Percentiles rank a stretch among this genome's conserved stretches.
These are phyloP conservation scores for Siderastrea siderea DNA, from an alignment of 92 coral and sea anemone species.

Conservation along the genomic window DNA sequence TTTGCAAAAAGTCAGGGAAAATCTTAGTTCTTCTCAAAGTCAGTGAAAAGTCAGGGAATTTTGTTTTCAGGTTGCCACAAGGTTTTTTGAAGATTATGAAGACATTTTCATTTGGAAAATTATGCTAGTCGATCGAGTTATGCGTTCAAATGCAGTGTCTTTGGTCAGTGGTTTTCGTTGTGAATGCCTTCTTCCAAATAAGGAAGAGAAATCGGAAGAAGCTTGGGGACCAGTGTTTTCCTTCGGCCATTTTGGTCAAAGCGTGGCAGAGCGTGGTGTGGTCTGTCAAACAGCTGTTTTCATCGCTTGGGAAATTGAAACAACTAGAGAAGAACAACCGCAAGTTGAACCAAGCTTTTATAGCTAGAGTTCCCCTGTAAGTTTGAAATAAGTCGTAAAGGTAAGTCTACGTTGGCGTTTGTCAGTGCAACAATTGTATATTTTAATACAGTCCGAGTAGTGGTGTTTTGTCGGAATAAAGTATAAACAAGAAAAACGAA, in stretches of 20 bases:
- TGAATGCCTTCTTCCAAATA: slow-evolving; percentile 72
- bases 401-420: slow-evolving; percentile 61
- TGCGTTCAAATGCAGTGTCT: slow-evolving; percentile 44
- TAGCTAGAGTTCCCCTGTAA: slow-evolving; percentile 53
- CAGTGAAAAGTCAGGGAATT: slow-evolving; percentile 62
- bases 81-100: slow-evolving; percentile 61
- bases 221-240: slow-evolving; percentile 65
- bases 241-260: slow-evolving; percentile 67
- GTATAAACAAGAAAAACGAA: slow-evolving; percentile 8
- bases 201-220: slow-evolving; percentile 70
- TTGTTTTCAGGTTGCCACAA: slow-evolving; percentile 46
- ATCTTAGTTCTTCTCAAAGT: slow-evolving; percentile 48
- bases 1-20: slow-evolving; percentile 9
- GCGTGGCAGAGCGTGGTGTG: slow-evolving; percentile 48
- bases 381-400: slow-evolving; percentile 56
- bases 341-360: slow-evolving; percentile 49
- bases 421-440: slow-evolving; percentile 52
- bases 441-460: slow-evolving; percentile 16
- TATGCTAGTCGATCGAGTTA: slow-evolving; percentile 67
- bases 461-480: slow-evolving; percentile 15
- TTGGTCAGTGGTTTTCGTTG: slow-evolving; percentile 64
- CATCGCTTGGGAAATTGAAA: slow-evolving; percentile 34
- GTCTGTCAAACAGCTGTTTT: slow-evolving; percentile 48
- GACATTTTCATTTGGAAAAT: slow-evolving; percentile 61
- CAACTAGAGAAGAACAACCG: slow-evolving; percentile 12